Evolutionary conservation across 2,797 vertebrate species (phyloP).

Genomic region (Chromobotia macracanthus): DNA sequence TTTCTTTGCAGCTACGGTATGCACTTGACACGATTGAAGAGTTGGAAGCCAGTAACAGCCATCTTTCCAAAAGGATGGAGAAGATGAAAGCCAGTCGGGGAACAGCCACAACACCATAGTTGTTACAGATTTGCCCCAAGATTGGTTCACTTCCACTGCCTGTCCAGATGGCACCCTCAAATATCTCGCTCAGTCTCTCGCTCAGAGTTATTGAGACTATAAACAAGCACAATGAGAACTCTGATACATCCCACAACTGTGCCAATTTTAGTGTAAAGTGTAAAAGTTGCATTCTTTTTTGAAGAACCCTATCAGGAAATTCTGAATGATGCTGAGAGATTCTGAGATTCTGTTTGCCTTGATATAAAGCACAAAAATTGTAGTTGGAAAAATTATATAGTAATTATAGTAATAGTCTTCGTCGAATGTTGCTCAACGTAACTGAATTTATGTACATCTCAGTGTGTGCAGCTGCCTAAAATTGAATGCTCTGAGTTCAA

Average conservation of each 20-base stretch:
- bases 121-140: constrained; percentile 61
- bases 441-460: not conserved
- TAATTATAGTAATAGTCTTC: not conserved
- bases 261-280: constrained; percentile 7
- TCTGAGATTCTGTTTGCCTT: not conserved
- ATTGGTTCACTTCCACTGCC: constrained; percentile 29
- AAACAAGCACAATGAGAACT: not conserved
- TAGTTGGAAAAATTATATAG: not conserved
- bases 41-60: constrained; percentile 92
- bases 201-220: constrained; percentile 16
- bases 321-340: constrained; percentile 1
- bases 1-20: constrained; percentile 77
- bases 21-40: constrained; percentile 94
- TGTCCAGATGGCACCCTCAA: not conserved
- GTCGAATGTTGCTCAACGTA: not conserved
- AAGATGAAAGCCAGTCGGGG: constrained; percentile 92
- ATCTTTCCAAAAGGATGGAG: constrained; percentile 91
- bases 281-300: not conserved
- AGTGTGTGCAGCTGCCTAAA: not conserved
- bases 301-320: constrained; percentile 2
- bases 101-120: constrained; percentile 80
- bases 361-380: constrained; percentile 2
- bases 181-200: not conserved
- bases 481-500: not conserved
- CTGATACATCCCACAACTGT: not conserved